phyloP scores from a whole-genome alignment of 2,888 invertebrate species.

The Cryptophagus acutangulus region DNA sequence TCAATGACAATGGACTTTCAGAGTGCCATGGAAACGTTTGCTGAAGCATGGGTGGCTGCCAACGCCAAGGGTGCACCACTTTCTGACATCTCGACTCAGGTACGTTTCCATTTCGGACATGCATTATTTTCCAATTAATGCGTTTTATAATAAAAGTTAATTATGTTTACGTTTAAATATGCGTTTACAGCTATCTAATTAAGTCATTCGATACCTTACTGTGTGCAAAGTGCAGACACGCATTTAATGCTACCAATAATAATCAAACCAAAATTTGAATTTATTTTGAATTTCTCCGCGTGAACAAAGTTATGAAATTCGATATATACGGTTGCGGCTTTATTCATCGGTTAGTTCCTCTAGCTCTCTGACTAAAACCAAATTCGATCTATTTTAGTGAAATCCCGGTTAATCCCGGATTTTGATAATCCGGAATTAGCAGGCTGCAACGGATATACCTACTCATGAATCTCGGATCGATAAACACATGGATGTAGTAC shows the following conservation, averaged over 20 bases:
- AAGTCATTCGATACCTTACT: conserved; percentile 17
- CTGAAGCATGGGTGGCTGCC: conserved; percentile 95
- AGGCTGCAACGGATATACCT: conserved; percentile 1
- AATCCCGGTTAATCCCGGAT: conserved; percentile 41
- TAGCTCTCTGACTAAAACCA: too few species aligned
- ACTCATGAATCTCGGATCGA: conserved; percentile 1
- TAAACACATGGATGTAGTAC: too few species aligned
- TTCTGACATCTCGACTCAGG: conserved; percentile 63
- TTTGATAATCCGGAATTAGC: conserved; percentile 40
- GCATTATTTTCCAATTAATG: too few species aligned
- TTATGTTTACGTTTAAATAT: conserved; percentile 7
- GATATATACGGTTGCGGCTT: too few species aligned
- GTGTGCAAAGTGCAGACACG: conserved; percentile 20
- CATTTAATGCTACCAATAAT: conserved; percentile 9
- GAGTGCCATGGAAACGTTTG: conserved; percentile 97
- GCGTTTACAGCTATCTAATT: conserved; percentile 16
- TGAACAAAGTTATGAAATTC: too few species aligned
- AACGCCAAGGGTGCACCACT: conserved; percentile 65
- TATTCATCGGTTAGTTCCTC: too few species aligned
- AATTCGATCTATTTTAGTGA: conserved; percentile 25
- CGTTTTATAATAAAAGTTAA: conserved; percentile 7
- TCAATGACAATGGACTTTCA: conserved; percentile 82
- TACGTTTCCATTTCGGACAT: too few species aligned
- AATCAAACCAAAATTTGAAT: too few species aligned
- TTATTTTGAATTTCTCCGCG: too few species aligned